Conservation (phyloP, 2,888 invertebrate species). For the Troides helena region DNA sequence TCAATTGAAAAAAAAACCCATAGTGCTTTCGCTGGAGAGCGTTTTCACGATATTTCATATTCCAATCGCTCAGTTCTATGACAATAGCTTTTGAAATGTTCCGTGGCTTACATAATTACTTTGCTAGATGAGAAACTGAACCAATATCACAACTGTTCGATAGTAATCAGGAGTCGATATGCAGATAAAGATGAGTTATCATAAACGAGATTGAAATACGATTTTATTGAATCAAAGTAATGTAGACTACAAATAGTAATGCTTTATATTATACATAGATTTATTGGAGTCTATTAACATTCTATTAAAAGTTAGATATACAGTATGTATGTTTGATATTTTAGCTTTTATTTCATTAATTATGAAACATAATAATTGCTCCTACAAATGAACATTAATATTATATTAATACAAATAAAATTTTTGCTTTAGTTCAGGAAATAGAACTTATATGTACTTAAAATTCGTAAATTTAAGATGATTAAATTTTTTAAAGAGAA, state of each 20-base stretch:
- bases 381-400: no score
- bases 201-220: neutral
- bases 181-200: neutral
- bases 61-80: slow-evolving; percentile 42
- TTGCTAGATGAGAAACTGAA: slow-evolving; percentile 15
- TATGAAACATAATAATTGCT: no score
- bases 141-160: slow-evolving; percentile 10
- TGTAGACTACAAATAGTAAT: neutral
- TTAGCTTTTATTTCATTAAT: no score
- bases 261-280: neutral
- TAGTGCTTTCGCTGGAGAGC: slow-evolving; percentile 38
- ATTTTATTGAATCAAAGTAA: neutral
- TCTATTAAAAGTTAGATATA: no score
- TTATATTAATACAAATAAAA: no score
- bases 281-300: no score
- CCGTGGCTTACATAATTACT: slow-evolving; percentile 21
- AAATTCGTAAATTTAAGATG: no score
- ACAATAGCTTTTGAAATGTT: slow-evolving; percentile 38
- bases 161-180: neutral
- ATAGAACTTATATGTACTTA: no score
- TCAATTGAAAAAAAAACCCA: slow-evolving; percentile 47
- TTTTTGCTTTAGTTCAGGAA: no score
- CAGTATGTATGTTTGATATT: no score
- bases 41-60: slow-evolving; percentile 50
- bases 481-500: no score